Evolutionary conservation across 2,888 invertebrate genomes (phyloP).

Genomic region (Aphelenchoides bicaudatus): DNA sequence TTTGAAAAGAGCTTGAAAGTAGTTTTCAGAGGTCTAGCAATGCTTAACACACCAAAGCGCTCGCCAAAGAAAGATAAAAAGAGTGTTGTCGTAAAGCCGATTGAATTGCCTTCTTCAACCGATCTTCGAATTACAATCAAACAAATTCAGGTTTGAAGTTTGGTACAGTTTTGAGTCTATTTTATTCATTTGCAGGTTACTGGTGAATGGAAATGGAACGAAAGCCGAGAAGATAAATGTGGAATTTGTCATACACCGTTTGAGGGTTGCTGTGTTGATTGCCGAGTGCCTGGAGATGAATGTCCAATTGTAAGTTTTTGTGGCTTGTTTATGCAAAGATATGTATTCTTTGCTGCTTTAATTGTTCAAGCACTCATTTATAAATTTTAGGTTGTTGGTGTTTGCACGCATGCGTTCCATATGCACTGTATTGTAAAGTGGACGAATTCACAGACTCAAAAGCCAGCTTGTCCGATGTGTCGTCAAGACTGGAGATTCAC

Average conservation of each 20-base stretch:
- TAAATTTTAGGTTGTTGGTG: constrained; percentile 68
- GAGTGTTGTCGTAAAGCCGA: constrained; percentile 7
- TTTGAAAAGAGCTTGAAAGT: no score
- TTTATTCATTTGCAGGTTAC: constrained; percentile 33
- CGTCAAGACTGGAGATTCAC: constrained; percentile 80
- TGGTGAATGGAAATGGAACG: constrained; percentile 91
- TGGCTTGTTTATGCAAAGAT: no score
- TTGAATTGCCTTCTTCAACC: constrained; percentile 10
- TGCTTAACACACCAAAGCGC: neutral
- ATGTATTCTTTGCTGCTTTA: no score
- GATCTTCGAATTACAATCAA: constrained; percentile 5
- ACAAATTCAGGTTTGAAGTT: constrained; percentile 1
- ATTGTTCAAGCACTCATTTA: no score
- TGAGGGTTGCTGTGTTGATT: constrained; percentile 68
- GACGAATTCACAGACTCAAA: constrained; percentile 75
- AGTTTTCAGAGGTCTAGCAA: no score
- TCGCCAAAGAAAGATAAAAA: neutral
- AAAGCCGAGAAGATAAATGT: constrained; percentile 96
- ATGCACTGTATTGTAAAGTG: constrained; percentile 99
- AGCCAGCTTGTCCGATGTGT: constrained; percentile 76
- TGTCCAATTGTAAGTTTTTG: constrained; percentile 46
- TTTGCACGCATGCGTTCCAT: constrained; percentile 97
- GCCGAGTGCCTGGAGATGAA: constrained; percentile 55
- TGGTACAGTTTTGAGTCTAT: neutral
- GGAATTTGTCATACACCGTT: constrained; percentile 99